Evolutionary conservation across 2,797 vertebrate genomes (phyloP).

Genomic region (Clarias fuscus): DNA sequence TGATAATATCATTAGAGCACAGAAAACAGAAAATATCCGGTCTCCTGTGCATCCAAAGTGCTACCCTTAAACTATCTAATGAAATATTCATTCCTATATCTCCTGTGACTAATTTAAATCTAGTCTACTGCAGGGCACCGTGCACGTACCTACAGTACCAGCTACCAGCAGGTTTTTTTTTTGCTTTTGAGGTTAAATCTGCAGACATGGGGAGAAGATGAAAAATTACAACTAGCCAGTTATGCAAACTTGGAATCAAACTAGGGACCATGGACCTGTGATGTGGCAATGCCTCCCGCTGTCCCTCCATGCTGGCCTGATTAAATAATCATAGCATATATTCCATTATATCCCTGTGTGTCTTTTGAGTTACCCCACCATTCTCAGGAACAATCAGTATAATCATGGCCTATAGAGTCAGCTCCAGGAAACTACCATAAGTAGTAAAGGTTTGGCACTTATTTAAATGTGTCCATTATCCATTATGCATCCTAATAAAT

Average conservation of each 20-base stretch:
- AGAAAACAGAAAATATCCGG: not conserved
- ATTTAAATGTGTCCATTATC: not conserved
- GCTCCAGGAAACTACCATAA: not conserved
- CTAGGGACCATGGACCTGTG: not conserved
- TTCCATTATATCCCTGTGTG: not conserved
- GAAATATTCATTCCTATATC: not conserved
- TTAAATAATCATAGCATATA: constrained; percentile 17
- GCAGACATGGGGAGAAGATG: not conserved
- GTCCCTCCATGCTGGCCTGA: not conserved
- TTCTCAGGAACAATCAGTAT: constrained; percentile 18
- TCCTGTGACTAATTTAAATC: not conserved
- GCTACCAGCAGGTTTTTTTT: not conserved
- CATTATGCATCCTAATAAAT: not conserved
- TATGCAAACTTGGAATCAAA: not conserved
- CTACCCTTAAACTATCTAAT: not conserved
- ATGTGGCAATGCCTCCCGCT: not conserved
- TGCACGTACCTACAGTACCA: not conserved
- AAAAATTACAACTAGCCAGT: not conserved
- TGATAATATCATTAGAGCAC: not conserved
- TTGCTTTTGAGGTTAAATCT: not conserved
- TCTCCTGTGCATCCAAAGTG: not conserved
- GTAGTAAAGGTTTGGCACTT: not conserved
- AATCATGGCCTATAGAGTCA: constrained; percentile 21
- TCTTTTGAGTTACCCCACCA: not conserved
- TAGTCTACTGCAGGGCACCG: not conserved